Percentiles rank a stretch among this genome's conserved stretches.
These are phyloP conservation scores for Baronia brevicornis DNA, from an alignment of 2,888 invertebrate genomes.

Conservation along the genomic window DNA sequence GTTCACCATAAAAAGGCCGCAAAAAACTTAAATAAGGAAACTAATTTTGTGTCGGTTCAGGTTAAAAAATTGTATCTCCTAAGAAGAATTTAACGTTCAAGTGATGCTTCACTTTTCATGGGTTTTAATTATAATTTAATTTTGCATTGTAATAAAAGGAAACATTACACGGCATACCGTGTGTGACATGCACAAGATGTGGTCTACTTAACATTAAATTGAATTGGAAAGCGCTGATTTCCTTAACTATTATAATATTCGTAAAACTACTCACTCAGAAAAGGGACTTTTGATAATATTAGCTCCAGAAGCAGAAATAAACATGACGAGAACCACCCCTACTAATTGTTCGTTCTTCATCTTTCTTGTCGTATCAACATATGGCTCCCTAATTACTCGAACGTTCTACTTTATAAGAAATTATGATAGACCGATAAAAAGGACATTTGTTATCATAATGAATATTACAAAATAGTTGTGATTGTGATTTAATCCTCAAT, in stretches of 20 bases:
- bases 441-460: constrained; percentile 26
- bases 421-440: constrained; percentile 29
- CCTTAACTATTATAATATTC: background rate
- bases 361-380: constrained; percentile 17
- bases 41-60: too few species aligned
- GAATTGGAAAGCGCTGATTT: background rate
- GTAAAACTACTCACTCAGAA: constrained; percentile 24
- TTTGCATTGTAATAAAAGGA: too few species aligned
- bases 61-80: too few species aligned
- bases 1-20: too few species aligned
- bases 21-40: too few species aligned
- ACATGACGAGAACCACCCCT: constrained; percentile 34
- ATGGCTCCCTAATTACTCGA: constrained; percentile 22
- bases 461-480: constrained; percentile 23
- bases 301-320: constrained; percentile 45
- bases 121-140: too few species aligned
- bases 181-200: too few species aligned
- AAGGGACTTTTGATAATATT: constrained; percentile 26
- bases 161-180: too few species aligned
- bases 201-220: too few species aligned
- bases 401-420: constrained; percentile 31
- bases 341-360: constrained; percentile 43
- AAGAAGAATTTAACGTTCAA: too few species aligned
- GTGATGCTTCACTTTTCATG: too few species aligned
- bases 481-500: constrained; percentile 19